These are phyloP conservation scores for Pandemis corylana DNA, from an alignment of 2,888 invertebrate genomes.

Conservation along the genomic window DNA sequence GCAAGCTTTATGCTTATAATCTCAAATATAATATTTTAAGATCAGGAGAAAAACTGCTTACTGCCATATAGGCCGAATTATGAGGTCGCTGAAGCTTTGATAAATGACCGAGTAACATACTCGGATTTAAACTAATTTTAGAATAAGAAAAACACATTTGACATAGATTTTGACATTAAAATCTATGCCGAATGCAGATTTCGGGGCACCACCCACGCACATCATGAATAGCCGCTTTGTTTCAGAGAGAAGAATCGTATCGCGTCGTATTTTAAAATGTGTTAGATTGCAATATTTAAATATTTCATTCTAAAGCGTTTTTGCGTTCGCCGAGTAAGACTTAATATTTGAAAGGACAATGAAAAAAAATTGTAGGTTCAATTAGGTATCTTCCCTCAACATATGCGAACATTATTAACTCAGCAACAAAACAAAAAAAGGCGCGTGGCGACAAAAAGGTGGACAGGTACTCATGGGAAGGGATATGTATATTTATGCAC, in stretches of 20 bases:
- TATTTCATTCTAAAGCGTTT: too few species aligned
- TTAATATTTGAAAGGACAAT: too few species aligned
- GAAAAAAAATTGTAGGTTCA: too few species aligned
- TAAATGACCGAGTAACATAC: not conserved
- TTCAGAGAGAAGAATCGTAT: conserved; percentile 1
- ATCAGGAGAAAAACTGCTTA: not conserved
- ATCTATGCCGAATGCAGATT: conserved; percentile 4
- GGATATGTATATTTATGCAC: too few species aligned
- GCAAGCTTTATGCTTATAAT: not conserved
- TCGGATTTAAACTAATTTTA: not conserved
- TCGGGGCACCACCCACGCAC: conserved; percentile 8
- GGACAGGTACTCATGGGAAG: too few species aligned
- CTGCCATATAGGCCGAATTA: not conserved
- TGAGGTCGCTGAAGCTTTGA: not conserved
- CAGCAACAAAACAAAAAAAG: too few species aligned
- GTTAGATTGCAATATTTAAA: too few species aligned
- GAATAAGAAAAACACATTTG: conserved; percentile 28
- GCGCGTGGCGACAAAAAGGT: too few species aligned
- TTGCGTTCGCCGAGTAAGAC: too few species aligned
- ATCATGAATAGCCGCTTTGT: not conserved
- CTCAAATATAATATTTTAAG: not conserved
- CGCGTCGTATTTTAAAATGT: too few species aligned
- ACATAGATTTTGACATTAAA: conserved; percentile 7
- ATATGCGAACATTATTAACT: too few species aligned
- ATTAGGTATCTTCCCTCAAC: too few species aligned